These are phyloP conservation scores for Gambusia holbrooki DNA, from an alignment of 2,113 vertebrate species.

Conservation along the genomic window DNA sequence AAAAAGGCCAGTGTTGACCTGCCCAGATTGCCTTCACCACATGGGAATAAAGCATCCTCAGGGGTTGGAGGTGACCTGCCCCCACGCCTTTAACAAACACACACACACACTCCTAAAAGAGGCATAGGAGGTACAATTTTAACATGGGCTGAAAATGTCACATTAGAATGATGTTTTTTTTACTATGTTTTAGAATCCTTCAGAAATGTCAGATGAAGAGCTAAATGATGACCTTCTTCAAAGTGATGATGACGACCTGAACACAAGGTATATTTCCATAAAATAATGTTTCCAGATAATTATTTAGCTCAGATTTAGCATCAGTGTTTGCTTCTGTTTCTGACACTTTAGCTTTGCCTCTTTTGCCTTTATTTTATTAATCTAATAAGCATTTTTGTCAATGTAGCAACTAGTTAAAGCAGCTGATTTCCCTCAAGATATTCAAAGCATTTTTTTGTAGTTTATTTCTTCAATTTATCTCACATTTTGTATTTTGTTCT, in stretches of 20 bases:
- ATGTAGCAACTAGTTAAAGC: too few species aligned
- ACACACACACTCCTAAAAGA: slow-evolving; percentile 2
- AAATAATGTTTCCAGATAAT: not conserved
- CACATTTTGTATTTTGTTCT: too few species aligned
- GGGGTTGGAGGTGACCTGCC: slow-evolving; percentile 59
- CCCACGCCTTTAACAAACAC: slow-evolving; percentile 30
- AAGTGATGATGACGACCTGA: slow-evolving; percentile 92
- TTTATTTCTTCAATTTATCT: too few species aligned
- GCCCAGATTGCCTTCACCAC: slow-evolving; percentile 76
- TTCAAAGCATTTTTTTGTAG: too few species aligned
- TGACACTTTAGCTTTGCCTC: too few species aligned
- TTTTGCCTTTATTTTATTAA: too few species aligned
- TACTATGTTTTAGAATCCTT: slow-evolving; percentile 85
- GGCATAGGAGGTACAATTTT: not conserved
- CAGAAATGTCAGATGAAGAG: slow-evolving; percentile 95
- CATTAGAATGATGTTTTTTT: not conserved
- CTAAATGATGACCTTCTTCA: slow-evolving; percentile 96
- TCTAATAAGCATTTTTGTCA: too few species aligned
- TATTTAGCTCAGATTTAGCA: not conserved
- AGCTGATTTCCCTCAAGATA: too few species aligned
- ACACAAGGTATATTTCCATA: slow-evolving; percentile 59
- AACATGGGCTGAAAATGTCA: not conserved
- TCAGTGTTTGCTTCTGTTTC: not conserved
- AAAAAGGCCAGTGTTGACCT: slow-evolving; percentile 67
- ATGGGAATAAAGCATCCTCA: slow-evolving; percentile 71